Base-by-base conservation (phyloP, 2,797 vertebrate species). In the Myotis vivesi region DNA sequence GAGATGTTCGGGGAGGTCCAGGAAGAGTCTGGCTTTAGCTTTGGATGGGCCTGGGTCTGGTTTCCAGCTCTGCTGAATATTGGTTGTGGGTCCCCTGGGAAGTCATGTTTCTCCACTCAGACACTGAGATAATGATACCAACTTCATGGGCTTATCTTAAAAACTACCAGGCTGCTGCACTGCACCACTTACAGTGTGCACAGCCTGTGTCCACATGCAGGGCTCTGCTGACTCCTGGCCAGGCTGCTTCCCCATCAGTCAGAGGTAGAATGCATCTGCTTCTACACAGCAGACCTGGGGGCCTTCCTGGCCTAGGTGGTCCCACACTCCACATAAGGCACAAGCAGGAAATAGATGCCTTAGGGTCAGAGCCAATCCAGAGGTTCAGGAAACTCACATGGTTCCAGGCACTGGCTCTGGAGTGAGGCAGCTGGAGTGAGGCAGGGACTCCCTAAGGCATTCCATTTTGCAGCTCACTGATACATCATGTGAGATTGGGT, bases 1-100 rank as follows among this genome's bases (percentile, higher is more conserved):
- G 51, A 92, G 46, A 49, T 86, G 68, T 95, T 33, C 20, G 38
- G 72, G 72, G 73, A 83, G 84, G 17, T n/a, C 69, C 68, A 53
- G 62, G 46, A 92, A 53, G 57, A 69, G 41, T 8, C 33, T 28
- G 76, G 6, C 38, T 72, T 93, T 85, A 73, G 28, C 44, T 80
- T 76, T 57, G 57, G 30, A 57, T 44, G 38, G 62, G 30, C 23
- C 49, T 89, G 89, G 38, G 68, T 77, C 57, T 73, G 84, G 69
- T 33, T 83, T 85, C 66, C 9, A 75, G n/a, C 30, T 49, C 71
- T 87, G 38, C 46, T 22, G 28, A 68, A 82, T 55, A 38, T 23
- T 15, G 72, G 33, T 30, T 57, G 12, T 8, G 22, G 68, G 28
- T 88, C 55, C 77, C 83, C 73, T 49, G 44, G 88, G 69, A 83